These are phyloP conservation scores for Rhagologus leucostigma DNA, from an alignment of 2,113 vertebrate species.

Conservation along the genomic window DNA sequence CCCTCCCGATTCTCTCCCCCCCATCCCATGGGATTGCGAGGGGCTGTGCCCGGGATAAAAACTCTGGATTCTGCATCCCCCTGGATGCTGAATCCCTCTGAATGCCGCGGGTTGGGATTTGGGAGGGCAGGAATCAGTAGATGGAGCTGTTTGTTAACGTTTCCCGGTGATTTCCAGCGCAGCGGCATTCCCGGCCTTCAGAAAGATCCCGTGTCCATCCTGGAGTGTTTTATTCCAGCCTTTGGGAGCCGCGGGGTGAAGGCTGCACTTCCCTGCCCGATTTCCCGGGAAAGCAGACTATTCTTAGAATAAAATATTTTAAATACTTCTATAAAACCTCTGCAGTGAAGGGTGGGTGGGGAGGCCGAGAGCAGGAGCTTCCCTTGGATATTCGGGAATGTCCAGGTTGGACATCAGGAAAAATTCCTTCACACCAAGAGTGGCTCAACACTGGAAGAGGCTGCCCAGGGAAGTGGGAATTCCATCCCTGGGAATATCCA, in stretches of 20 bases:
- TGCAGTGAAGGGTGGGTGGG: rapidly evolving
- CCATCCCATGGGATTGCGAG: not conserved
- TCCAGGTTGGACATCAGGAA: not conserved
- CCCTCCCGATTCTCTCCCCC: not conserved
- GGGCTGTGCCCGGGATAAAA: not conserved
- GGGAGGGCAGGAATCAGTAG: conserved; percentile 43
- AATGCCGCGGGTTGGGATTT: not conserved
- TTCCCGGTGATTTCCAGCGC: not conserved
- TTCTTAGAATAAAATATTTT: not conserved
- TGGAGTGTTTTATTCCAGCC: rapidly evolving
- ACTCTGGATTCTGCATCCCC: not conserved
- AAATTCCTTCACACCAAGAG: not conserved
- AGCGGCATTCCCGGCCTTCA: not conserved
- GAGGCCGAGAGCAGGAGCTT: not conserved
- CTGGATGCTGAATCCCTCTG: not conserved
- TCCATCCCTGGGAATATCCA: not conserved
- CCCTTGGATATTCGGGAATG: not conserved
- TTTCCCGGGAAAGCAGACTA: not conserved
- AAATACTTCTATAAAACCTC: not conserved
- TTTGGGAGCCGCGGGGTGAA: not conserved
- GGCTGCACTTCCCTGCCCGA: not conserved
- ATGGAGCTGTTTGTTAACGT: conserved; percentile 68
- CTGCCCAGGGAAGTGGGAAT: not conserved
- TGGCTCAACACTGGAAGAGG: not conserved
- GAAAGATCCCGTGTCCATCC: not conserved